Percentiles rank a stretch among this genome's conserved stretches.
These are phyloP conservation scores for Rhinogobio ventralis DNA, from an alignment of 2,797 vertebrate species.

Conservation along the genomic window DNA sequence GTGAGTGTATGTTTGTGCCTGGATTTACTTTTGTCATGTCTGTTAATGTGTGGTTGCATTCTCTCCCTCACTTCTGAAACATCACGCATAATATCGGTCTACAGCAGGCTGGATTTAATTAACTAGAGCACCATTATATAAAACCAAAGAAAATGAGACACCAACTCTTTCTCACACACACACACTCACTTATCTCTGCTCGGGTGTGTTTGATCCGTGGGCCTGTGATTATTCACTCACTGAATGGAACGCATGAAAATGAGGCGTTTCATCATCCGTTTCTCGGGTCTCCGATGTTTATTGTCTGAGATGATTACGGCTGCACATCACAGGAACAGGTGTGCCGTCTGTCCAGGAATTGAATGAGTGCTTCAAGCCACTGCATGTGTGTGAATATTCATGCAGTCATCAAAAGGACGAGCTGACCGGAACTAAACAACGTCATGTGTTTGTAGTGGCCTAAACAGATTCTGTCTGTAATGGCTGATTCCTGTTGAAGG, in stretches of 20 bases:
- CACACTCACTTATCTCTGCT: slow-evolving; percentile 72
- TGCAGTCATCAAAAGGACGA: slow-evolving; percentile 18
- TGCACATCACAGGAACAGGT: slow-evolving; percentile 60
- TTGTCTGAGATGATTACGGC: slow-evolving; percentile 42
- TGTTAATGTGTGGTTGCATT: not conserved
- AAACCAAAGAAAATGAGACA: slow-evolving; percentile 5
- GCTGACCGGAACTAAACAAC: not conserved
- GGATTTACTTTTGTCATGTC: too few species aligned
- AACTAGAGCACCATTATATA: not conserved
- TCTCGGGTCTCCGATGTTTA: slow-evolving; percentile 39
- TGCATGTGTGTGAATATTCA: slow-evolving; percentile 49
- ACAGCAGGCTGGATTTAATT: not conserved
- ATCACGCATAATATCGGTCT: not conserved
- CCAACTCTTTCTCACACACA: not conserved
- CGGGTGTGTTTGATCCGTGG: slow-evolving; percentile 65
- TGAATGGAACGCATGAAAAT: slow-evolving; percentile 56
- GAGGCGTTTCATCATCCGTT: slow-evolving; percentile 30
- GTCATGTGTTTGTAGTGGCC: not conserved
- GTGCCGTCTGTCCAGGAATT: slow-evolving; percentile 50
- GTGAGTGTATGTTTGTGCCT: too few species aligned
- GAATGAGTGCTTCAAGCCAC: slow-evolving; percentile 41
- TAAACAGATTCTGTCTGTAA: not conserved
- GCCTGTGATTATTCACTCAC: slow-evolving; percentile 63
- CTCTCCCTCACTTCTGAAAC: not conserved
- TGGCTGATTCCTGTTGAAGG: not conserved